Percentiles rank a stretch among this genome's conserved stretches.
Conservation (phyloP, 2,797 vertebrate genomes). For the Paedocypris micromegethes region DNA sequence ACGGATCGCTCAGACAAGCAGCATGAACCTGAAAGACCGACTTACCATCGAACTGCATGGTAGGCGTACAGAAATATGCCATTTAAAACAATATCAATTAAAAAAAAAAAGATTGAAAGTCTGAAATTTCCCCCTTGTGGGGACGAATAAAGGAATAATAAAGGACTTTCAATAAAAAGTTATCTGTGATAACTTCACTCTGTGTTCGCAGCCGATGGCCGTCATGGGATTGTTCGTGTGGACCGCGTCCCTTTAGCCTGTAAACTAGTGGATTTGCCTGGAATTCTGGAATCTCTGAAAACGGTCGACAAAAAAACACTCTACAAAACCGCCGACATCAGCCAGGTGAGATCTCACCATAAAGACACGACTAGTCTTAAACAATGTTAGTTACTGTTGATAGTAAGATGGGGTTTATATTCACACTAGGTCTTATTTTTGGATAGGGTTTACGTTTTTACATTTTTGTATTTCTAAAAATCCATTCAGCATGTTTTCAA, state of each 20-base stretch:
- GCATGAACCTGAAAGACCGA: conserved; percentile 82
- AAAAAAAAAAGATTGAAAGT: no score
- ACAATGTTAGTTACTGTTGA: not conserved
- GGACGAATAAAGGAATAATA: no score
- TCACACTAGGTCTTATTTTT: no score
- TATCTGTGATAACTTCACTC: not conserved
- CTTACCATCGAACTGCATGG: conserved; percentile 87
- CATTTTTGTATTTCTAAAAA: no score
- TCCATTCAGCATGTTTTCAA: no score
- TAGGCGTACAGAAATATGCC: conserved; percentile 71
- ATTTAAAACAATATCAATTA: no score
- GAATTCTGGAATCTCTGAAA: conserved; percentile 86
- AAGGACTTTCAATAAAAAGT: no score
- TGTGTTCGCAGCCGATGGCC: conserved; percentile 74
- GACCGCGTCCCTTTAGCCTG: conserved; percentile 85
- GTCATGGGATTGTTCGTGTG: conserved; percentile 84
- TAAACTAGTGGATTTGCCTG: conserved; percentile 91
- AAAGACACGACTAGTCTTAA: not conserved
- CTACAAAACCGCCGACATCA: conserved; percentile 93
- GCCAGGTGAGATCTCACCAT: conserved; percentile 74
- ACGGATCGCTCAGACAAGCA: conserved; percentile 80
- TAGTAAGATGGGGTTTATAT: not conserved
- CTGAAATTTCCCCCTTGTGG: no score
- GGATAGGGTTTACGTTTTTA: no score
- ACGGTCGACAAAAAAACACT: conserved; percentile 92